Base-by-base conservation (phyloP, 2,797 vertebrate genomes). In the Phrynocephalus guinanensis region DNA sequence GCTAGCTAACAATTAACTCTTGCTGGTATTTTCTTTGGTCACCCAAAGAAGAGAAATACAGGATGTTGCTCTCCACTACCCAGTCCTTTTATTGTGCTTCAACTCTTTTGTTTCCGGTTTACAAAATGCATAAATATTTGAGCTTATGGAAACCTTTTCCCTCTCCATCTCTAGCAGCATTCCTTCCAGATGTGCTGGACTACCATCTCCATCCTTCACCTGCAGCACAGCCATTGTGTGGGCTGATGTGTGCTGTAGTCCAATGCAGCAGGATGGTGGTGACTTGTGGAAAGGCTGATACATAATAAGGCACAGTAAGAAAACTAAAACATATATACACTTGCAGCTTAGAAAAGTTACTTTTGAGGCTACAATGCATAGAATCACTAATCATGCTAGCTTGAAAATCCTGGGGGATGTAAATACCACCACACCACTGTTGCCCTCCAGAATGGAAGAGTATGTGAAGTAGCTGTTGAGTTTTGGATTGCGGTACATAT, bases 1-100 rank as follows among this genome's bases (percentile, higher is more conserved):
- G 89, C 95, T 94, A 91, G 76, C 81, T 91, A 87, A 56, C n/a
- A 94, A 86, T 95, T 94, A 93, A 88, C 92, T 94, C 92, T 92
- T 91, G 82, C 70, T 84, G 5, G 2, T 94, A 86, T 91, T 94
- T 94, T 93, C 81, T 79, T 92, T 90, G 88, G 82, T 86, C 44
- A 88, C 0, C 90, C 86, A 89, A 81, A 83, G 86, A 52, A 48
- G 87, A 82, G 76, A 92, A 92, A 88, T 94, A 88, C 86, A 83
- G 38, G 38, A 44, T 60, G 86, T 93, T 83, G 80, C 71, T 16
- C 28, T 79, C 79, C 4, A 79, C 92, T 4, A 79, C 92, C 93
- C 92, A 81, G 13, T 72, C 7, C 33, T n/a, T 3, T 87, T 56
- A 38, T 16, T 5, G 87, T 78, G 75, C 76, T 86, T 87, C 13